phyloP scores from a whole-genome alignment of 2,888 invertebrate species.

The Orchesella flavescens region DNA sequence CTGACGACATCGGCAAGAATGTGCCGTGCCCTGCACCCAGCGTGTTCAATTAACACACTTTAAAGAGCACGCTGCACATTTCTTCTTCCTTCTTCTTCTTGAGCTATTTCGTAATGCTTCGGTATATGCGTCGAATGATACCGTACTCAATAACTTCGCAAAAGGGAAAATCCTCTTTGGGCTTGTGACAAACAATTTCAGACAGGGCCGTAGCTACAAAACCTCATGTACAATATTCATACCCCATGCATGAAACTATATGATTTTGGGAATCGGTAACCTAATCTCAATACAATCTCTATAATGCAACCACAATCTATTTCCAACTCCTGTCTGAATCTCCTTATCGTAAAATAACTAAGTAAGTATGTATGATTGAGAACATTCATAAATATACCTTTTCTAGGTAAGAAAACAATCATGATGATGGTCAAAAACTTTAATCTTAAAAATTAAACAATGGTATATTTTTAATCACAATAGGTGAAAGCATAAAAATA shows the following conservation, averaged over 20 bases:
- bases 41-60: background rate
- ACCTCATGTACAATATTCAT: background rate
- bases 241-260: background rate
- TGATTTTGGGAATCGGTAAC: no score
- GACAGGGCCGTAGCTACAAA: constrained; percentile 34
- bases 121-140: background rate
- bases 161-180: background rate
- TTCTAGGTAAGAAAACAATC: no score
- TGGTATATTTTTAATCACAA: no score
- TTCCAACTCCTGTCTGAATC: no score
- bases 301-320: no score
- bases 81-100: constrained; percentile 55
- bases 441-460: no score
- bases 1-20: no score
- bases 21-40: background rate
- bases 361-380: no score
- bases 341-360: no score
- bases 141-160: background rate
- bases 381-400: no score
- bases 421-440: no score
- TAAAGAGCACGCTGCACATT: constrained; percentile 53
- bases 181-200: constrained; percentile 12
- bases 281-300: background rate
- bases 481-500: no score
- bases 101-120: background rate